phyloP scores from a whole-genome alignment of 2,888 invertebrate species.

The Tanaodytes sp. region DNA sequence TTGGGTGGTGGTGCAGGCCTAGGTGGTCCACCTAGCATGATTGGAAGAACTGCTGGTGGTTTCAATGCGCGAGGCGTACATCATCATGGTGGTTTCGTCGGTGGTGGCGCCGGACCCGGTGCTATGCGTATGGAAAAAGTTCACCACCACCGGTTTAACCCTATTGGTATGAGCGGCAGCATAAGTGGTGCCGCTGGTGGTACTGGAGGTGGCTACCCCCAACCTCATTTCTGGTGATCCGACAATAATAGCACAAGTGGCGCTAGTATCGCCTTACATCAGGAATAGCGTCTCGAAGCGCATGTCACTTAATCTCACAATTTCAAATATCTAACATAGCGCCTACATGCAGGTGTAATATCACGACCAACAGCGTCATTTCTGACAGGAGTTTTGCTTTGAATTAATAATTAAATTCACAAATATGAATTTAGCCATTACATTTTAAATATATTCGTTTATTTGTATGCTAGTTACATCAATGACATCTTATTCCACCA shows the following conservation, averaged over 20 bases:
- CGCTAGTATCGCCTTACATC: slow-evolving; percentile 15
- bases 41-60: slow-evolving; percentile 64
- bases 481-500: too few relatives aligned
- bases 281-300: slow-evolving; percentile 42
- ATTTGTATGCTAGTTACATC: too few relatives aligned
- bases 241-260: slow-evolving; percentile 15
- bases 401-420: too few relatives aligned
- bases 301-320: slow-evolving; percentile 20
- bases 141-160: slow-evolving; percentile 71
- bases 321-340: background rate
- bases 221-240: slow-evolving; percentile 72
- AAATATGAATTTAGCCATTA: slow-evolving; percentile 4
- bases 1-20: slow-evolving; percentile 59
- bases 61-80: slow-evolving; percentile 66
- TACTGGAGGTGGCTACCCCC: slow-evolving; percentile 65
- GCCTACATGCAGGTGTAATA: background rate
- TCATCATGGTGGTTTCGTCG: slow-evolving; percentile 67
- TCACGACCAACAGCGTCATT: background rate
- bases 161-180: slow-evolving; percentile 70
- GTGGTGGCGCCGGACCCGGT: slow-evolving; percentile 67
- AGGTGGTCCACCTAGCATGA: slow-evolving; percentile 61
- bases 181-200: slow-evolving; percentile 58
- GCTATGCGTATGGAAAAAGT: slow-evolving; percentile 72
- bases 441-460: slow-evolving; percentile 4
- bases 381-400: too few relatives aligned